Base-by-base conservation (phyloP, 1,140 invertebrate genomes). In the Drosophila punjabiensis region DNA sequence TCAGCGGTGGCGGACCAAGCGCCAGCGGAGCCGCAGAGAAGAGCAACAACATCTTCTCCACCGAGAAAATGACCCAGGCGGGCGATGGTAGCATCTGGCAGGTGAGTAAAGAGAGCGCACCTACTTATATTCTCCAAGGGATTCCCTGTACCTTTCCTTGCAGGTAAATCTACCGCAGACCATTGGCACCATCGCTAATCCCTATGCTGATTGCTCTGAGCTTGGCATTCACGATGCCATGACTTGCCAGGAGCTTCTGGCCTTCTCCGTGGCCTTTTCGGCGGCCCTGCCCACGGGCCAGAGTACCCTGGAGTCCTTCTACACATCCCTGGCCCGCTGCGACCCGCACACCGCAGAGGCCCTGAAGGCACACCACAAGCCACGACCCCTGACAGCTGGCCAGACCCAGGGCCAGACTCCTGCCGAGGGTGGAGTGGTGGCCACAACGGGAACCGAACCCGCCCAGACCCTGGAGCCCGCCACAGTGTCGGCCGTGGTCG, bases 191-290 rank as follows among this genome's bases (percentile, higher is more conserved):
- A 89, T 93, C 20, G 82, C 89, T 55, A 93, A 93, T 76, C 81
- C 92, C 3, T 92, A 93, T 69, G 81, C 89, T 5, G 94, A 94
- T 61, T 94, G 93, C 90, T 95, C 93, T 61, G 95, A 94, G 70
- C 92, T 86, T 88, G 95, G 86, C 86, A 95, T 93, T 91, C 94
- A 91, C 82, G 93, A 93, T 93, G 95, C 95, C 11, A 96, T 98
- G 95, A 98, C 97, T 3, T 98, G 97, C 94, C 97, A 98, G 93
- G 98, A 99, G 94, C 94, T 99, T 3, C 94, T 99, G 47, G 98
- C 98, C 35, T 94, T 98, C 32, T 97, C 97, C 52, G 98, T 98
- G 47, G 97, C 98, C 11, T 95, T 99, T 32, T 97, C 97, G 80
- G 98, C 98, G 2, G 97, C 98, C 3, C 93, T 98, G 67, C 98